A percentile compares a stretch with the other conserved stretches of the same genome.
These are phyloP conservation scores for Neoascia interrupta DNA, from an alignment of 2,888 invertebrate genomes.

Conservation along the genomic window DNA sequence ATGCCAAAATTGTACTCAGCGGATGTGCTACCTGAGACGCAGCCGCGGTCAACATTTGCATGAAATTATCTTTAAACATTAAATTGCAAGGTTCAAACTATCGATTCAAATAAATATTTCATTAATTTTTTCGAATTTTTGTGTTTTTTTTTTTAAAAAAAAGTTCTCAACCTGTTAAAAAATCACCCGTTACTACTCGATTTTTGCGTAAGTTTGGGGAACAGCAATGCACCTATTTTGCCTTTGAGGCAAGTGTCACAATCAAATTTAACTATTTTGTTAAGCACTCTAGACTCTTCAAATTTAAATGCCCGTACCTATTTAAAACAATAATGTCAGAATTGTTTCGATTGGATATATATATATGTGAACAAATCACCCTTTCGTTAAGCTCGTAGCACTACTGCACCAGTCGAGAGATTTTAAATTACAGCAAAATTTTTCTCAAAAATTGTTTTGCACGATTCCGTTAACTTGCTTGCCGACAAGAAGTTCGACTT, in stretches of 20 bases:
- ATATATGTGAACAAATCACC: constrained; percentile 5
- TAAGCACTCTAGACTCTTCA: constrained; percentile 24
- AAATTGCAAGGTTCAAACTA: no score
- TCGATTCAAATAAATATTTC: no score
- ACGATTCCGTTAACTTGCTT: constrained; percentile 25
- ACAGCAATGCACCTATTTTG: constrained; percentile 8
- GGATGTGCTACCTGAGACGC: no score
- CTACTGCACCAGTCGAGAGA: neutral
- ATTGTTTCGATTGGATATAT: neutral
- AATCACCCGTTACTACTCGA: constrained; percentile 16
- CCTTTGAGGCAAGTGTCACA: constrained; percentile 18
- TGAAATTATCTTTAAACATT: no score
- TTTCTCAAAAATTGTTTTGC: constrained; percentile 21
- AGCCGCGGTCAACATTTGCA: no score
- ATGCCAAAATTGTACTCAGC: no score
- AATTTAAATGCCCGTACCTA: constrained; percentile 18
- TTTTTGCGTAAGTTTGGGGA: constrained; percentile 7
- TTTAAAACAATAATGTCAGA: neutral
- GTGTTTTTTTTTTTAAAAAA: no score
- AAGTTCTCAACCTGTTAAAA: no score
- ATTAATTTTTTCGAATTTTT: no score
- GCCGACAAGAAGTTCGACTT: no score
- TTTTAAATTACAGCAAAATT: neutral
- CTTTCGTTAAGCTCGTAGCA: neutral
- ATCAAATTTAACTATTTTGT: neutral